Percentiles rank a stretch among this genome's conserved stretches.
Conservation (phyloP, 2,888 invertebrate genomes). For the Xylocampa areola region DNA sequence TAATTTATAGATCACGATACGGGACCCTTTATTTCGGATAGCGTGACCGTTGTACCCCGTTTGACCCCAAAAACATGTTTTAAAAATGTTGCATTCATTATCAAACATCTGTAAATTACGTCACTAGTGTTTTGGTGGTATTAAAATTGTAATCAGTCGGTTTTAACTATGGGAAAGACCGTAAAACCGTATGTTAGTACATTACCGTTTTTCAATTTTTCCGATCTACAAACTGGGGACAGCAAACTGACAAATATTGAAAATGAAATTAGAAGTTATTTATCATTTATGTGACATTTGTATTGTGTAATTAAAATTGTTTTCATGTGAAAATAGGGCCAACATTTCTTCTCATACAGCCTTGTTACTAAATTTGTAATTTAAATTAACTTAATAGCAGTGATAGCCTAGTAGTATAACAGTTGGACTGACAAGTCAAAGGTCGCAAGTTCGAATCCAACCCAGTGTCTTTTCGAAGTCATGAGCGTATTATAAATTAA, state of each 20-base stretch:
- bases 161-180: constrained; percentile 44
- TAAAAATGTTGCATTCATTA: constrained; percentile 50
- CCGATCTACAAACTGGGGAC: neutral
- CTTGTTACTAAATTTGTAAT: too few relatives aligned
- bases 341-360: too few relatives aligned
- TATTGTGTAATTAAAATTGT: too few relatives aligned
- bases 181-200: constrained; percentile 34
- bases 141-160: constrained; percentile 49
- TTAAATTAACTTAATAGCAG: too few relatives aligned
- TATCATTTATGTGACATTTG: neutral
- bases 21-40: constrained; percentile 59
- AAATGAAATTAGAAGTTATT: neutral
- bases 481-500: too few relatives aligned
- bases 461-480: too few relatives aligned
- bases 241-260: neutral
- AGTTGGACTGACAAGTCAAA: too few relatives aligned
- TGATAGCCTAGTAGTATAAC: too few relatives aligned
- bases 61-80: constrained; percentile 44
- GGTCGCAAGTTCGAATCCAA: too few relatives aligned
- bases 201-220: constrained; percentile 25
- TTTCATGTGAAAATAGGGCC: too few relatives aligned
- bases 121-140: constrained; percentile 34
- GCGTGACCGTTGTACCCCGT: constrained; percentile 58
- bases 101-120: constrained; percentile 51
- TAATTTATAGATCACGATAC: constrained; percentile 75